Conservation (phyloP, 2,888 invertebrate genomes). For the Dugesia japonica region DNA sequence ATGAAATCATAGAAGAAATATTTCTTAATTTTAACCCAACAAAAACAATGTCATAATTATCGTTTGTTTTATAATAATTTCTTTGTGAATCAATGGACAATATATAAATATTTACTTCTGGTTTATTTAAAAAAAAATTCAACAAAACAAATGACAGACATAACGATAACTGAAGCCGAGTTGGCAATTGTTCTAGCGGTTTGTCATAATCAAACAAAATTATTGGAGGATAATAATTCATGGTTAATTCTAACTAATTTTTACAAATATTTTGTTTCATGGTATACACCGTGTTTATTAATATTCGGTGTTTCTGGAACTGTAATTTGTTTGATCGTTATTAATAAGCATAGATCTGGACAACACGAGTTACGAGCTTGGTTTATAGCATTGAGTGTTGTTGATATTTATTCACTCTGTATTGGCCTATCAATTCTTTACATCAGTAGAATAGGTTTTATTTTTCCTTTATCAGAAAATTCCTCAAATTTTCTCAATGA, state of each 20-base stretch:
- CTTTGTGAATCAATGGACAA: no score
- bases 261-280: conserved; percentile 17
- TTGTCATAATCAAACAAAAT: background rate
- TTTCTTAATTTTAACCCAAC: no score
- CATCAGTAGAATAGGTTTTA: background rate
- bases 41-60: no score
- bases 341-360: background rate
- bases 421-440: conserved; percentile 16
- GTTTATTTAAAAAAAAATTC: no score
- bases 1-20: no score
- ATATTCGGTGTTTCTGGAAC: conserved; percentile 21
- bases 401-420: conserved; percentile 9
- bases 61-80: no score
- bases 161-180: background rate
- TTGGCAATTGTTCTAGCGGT: background rate
- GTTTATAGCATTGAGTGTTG: conserved; percentile 22
- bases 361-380: background rate
- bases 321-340: background rate
- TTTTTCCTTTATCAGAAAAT: conserved; percentile 20
- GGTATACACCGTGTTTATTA: background rate
- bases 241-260: background rate
- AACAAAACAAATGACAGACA: no score
- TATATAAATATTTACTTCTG: no score
- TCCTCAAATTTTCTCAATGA: background rate
- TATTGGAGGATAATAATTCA: background rate